Conservation (phyloP, 2,797 vertebrate species). For the Valencia hispanica region DNA sequence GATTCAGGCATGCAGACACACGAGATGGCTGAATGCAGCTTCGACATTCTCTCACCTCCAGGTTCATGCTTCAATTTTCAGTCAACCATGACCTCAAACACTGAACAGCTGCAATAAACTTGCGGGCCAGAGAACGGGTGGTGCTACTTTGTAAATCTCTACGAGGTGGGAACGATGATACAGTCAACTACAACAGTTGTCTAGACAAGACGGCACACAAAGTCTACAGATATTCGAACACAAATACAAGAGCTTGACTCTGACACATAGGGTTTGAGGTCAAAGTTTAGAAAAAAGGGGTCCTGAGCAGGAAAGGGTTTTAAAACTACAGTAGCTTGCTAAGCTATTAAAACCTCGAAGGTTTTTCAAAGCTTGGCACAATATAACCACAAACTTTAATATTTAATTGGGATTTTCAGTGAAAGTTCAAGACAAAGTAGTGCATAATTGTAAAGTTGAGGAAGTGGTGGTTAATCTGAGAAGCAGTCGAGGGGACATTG, state of each 20-base stretch:
- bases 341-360: background rate
- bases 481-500: background rate
- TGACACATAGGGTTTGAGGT: constrained; percentile 76
- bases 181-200: constrained; percentile 31
- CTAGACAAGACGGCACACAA: constrained; percentile 56
- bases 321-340: constrained; percentile 32
- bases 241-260: constrained; percentile 43
- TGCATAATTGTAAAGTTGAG: background rate
- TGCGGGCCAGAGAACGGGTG: constrained; percentile 42
- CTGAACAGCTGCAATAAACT: constrained; percentile 58
- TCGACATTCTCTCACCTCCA: constrained; percentile 39
- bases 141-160: constrained; percentile 41
- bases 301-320: constrained; percentile 47
- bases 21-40: constrained; percentile 31
- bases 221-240: constrained; percentile 48
- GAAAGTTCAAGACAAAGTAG: background rate
- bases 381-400: background rate
- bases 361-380: background rate
- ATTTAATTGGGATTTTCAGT: background rate
- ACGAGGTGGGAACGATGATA: constrained; percentile 34
- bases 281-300: constrained; percentile 60
- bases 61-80: constrained; percentile 60
- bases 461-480: background rate
- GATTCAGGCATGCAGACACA: constrained; percentile 46
- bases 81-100: constrained; percentile 77